Conservation (phyloP, 1,140 invertebrate species). For the Nylanderia fulva region DNA sequence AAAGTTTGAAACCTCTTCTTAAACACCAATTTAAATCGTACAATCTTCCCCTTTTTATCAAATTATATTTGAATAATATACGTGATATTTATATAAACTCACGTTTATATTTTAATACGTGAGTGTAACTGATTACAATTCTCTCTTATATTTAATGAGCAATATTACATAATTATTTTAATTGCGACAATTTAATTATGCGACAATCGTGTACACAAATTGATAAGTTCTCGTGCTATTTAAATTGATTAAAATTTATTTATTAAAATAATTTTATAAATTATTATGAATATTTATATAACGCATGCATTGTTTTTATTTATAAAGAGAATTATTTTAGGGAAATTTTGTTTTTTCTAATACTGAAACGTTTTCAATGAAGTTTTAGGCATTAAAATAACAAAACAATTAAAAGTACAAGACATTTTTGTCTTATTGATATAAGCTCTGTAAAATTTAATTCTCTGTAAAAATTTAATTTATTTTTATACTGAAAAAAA, state of each 20-base stretch:
- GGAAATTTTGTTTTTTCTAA: neutral
- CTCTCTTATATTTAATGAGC: slow-evolving; percentile 20
- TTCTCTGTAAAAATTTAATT: too few relatives aligned
- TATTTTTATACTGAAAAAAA: too few relatives aligned
- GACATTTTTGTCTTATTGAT: neutral
- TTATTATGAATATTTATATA: neutral
- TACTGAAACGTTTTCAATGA: neutral
- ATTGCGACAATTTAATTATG: neutral
- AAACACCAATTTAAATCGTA: slow-evolving; percentile 3
- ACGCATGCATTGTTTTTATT: neutral
- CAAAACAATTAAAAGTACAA: too few relatives aligned
- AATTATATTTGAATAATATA: slow-evolving; percentile 11
- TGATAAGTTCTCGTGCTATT: neutral
- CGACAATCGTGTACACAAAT: neutral
- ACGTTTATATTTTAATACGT: neutral
- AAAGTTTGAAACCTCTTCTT: slow-evolving; percentile 25
- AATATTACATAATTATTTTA: neutral
- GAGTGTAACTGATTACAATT: neutral
- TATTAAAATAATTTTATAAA: neutral
- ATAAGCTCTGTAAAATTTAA: neutral
- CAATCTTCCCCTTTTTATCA: neutral
- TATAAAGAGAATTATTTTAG: neutral
- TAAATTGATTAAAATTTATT: too few relatives aligned
- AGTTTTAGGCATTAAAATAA: neutral
- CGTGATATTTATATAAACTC: neutral